Base-by-base conservation (phyloP, 1,140 invertebrate species). In the Belonocnema kinseyi region DNA sequence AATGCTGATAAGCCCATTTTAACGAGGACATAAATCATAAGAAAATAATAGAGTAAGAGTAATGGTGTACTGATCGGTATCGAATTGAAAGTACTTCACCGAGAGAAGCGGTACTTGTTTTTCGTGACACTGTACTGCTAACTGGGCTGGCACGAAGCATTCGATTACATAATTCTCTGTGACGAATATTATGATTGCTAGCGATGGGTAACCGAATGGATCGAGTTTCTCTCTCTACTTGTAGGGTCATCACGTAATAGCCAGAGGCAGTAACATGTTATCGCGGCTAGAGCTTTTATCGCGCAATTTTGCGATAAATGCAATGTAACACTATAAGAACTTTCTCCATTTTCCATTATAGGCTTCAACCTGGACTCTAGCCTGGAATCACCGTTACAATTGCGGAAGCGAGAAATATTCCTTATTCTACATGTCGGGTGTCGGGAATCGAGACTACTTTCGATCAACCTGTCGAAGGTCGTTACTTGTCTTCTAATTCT, bases 141-240 rank as follows among this genome's bases (percentile, higher is more conserved):
- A 66, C 26, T 66, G 14, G 61, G 26, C 61, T 26, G 33, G 16
- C 61, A 66, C 14, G 61, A 40, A 66, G 13, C 61, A 66, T 33
- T 66, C 26, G 16, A 66, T 66, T 66, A 66, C 40, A 66, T 66
- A 66, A 66, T 66, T 66, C 33, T 66, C 26, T 66, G n/a, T 66
- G 26, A 66, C 61, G 33, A 33, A 40, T 66, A 40, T 40, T 66
- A 33, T n/a, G 16, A 33, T 40, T 66, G 11, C 33, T 40, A 40
- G 33, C 26, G 21, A n/a, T 40, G 26, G 26, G 53, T 56, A 56
- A 19, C 21, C 17, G n/a, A 56, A 46, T 46, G 40, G 11, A 46
- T 46, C 10, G 40, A 46, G 26, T 66, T 66, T 66, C 26, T 66
- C 61, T 66, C 26, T n/a, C 26, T 33, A 2, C 33, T 46, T 26